A percentile compares a stretch with the other conserved stretches of the same genome.
These are phyloP conservation scores for Eremobia ochroleuca DNA, from an alignment of 2,888 invertebrate genomes.

Conservation along the genomic window DNA sequence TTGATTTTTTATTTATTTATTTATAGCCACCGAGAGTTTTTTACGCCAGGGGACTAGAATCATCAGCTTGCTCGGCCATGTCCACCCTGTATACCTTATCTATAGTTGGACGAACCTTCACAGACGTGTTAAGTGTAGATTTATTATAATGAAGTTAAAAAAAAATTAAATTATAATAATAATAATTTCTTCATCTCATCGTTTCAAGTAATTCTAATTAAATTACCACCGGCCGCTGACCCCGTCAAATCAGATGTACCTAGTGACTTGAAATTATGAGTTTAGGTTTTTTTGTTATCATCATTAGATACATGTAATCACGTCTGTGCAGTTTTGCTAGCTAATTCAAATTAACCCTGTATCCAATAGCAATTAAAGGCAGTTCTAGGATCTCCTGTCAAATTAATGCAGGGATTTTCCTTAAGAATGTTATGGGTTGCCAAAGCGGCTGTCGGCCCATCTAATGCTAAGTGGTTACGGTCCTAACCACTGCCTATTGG, in stretches of 20 bases:
- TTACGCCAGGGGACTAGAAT: too few species aligned
- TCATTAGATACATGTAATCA: not conserved
- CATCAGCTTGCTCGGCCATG: too few species aligned
- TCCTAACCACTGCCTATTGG: not conserved
- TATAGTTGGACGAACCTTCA: too few species aligned
- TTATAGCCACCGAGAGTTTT: too few species aligned
- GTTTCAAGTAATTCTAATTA: not conserved
- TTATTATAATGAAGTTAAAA: too few species aligned
- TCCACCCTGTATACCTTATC: too few species aligned
- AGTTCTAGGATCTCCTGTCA: not conserved
- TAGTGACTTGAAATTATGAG: not conserved
- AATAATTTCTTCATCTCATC: too few species aligned
- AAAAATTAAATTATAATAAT: too few species aligned
- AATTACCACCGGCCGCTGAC: not conserved
- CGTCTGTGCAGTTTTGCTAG: not conserved
- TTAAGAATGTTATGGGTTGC: not conserved
- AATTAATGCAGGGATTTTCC: slow-evolving; percentile 2
- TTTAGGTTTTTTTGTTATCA: not conserved
- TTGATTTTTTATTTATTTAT: too few species aligned
- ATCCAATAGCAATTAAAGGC: not conserved
- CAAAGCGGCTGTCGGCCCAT: slow-evolving; percentile 8
- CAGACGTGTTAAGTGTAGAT: too few species aligned
- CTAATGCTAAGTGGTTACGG: not conserved
- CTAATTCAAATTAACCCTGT: not conserved
- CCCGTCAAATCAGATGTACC: not conserved